Evolutionary conservation across 2,113 vertebrate genomes (phyloP).

Genomic region (Gracilinanus agilis): DNA sequence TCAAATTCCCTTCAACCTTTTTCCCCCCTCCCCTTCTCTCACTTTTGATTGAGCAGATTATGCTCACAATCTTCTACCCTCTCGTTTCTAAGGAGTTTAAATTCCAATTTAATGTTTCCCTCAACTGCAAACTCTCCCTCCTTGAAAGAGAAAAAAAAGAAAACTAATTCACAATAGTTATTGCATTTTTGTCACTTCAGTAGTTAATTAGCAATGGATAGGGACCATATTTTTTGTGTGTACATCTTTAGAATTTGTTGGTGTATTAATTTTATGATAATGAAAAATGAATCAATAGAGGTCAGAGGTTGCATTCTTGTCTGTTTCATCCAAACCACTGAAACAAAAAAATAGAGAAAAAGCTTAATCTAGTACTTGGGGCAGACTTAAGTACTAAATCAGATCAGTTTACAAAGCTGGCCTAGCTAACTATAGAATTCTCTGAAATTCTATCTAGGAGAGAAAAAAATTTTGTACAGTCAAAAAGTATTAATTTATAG

Average conservation of each 20-base stretch:
- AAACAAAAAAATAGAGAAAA: not conserved
- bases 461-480: not conserved
- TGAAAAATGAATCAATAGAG: not conserved
- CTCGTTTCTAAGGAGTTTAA: too few species aligned
- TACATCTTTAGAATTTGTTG: slow-evolving; percentile 8
- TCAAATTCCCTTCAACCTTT: too few species aligned
- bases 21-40: too few species aligned
- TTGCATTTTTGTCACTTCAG: too few species aligned
- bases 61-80: too few species aligned
- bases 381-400: not conserved
- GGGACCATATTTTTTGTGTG: too few species aligned
- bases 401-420: not conserved
- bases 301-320: not conserved
- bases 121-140: too few species aligned
- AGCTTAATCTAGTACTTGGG: not conserved
- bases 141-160: too few species aligned
- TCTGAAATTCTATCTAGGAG: not conserved
- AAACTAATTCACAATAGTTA: too few species aligned
- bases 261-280: slow-evolving; percentile 7
- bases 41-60: too few species aligned
- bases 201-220: too few species aligned
- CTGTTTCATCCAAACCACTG: not conserved
- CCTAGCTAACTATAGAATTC: not conserved
- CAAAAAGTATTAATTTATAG: not conserved
- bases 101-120: too few species aligned